phyloP scores from a whole-genome alignment of 2,888 invertebrate species.

The Drosophila meridionalis region DNA sequence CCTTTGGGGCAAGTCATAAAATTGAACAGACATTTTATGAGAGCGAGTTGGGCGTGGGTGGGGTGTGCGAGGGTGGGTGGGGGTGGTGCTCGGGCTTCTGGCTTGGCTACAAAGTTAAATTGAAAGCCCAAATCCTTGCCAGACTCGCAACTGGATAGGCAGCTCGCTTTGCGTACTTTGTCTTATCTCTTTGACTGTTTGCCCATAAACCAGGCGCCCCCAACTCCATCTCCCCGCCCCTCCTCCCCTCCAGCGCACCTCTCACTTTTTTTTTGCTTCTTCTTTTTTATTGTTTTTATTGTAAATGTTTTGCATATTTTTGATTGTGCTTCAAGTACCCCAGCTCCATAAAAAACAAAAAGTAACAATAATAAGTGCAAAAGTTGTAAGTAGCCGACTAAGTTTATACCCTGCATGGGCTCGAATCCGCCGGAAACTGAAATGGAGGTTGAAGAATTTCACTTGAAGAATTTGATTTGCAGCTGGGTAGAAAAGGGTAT shows the following conservation, averaged over 20 bases:
- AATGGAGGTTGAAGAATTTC: background rate
- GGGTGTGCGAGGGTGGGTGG: too few species aligned
- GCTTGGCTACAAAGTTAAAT: slow-evolving; percentile 48
- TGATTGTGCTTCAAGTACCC: slow-evolving; percentile 50
- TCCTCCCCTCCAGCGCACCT: background rate
- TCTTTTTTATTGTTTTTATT: slow-evolving; percentile 71
- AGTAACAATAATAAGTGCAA: slow-evolving; percentile 35
- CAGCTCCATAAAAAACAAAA: background rate
- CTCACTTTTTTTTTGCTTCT: slow-evolving; percentile 42
- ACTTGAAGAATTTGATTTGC: background rate
- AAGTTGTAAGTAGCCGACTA: background rate
- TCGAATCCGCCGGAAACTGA: background rate
- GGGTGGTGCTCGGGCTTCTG: background rate
- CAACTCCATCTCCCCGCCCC: too few species aligned
- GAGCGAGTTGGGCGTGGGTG: background rate
- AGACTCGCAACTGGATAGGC: slow-evolving; percentile 30
- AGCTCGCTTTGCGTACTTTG: slow-evolving; percentile 21
- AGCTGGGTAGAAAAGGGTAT: background rate
- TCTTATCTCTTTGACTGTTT: slow-evolving; percentile 45
- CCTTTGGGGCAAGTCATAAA: slow-evolving; percentile 74
- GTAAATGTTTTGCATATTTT: slow-evolving; percentile 77
- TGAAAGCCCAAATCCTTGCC: slow-evolving; percentile 60
- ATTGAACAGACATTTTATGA: slow-evolving; percentile 75
- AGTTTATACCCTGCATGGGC: background rate
- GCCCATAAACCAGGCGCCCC: slow-evolving; percentile 5